Conservation (phyloP, 2,113 vertebrate species). For the Ptychochromis oligacanthus region DNA sequence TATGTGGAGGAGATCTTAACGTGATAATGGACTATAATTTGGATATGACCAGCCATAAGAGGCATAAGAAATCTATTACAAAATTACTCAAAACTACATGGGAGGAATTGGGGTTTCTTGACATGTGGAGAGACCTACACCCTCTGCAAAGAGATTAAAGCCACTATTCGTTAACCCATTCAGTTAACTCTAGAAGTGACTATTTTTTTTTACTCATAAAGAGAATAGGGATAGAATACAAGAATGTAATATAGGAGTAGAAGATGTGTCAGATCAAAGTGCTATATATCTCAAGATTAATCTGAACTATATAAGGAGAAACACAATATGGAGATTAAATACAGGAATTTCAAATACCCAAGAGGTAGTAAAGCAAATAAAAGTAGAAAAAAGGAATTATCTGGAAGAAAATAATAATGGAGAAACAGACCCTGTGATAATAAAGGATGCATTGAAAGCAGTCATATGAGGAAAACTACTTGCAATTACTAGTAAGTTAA, state of each 20-base stretch:
- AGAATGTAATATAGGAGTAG: neutral
- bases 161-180: conserved; percentile 1
- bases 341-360: neutral
- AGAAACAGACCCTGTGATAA: neutral
- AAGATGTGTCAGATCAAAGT: neutral
- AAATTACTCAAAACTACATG: neutral
- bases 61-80: neutral
- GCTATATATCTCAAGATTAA: neutral
- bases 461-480: too few relatives aligned
- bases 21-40: neutral
- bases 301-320: neutral
- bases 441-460: too few relatives aligned
- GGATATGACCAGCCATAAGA: neutral
- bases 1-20: conserved; percentile 7
- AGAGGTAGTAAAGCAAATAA: neutral
- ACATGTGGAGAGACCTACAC: conserved; percentile 4
- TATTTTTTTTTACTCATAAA: conserved; percentile 9
- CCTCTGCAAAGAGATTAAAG: neutral
- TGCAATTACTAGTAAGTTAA: too few relatives aligned
- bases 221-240: neutral
- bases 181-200: neutral
- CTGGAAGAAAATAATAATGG: neutral
- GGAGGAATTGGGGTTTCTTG: fast-evolving
- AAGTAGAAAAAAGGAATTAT: neutral
- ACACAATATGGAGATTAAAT: too few relatives aligned